Conservation (phyloP, 2,888 invertebrate genomes). For the Taenaris catops region DNA sequence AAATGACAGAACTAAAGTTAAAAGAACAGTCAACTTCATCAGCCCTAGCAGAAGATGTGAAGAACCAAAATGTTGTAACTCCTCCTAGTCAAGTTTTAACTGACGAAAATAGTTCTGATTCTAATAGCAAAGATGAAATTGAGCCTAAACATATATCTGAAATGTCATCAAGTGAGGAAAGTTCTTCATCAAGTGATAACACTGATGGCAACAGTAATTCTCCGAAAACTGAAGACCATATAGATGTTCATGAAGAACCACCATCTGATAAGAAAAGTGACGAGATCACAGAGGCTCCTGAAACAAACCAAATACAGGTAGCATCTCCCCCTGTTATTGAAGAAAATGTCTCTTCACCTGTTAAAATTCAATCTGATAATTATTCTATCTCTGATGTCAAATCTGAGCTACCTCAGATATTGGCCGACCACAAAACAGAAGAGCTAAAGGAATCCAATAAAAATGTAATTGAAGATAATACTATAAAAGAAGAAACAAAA, state of each 20-base stretch:
- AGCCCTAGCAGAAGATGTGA: conserved; percentile 29
- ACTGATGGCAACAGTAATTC: conserved; percentile 69
- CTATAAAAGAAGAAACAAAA: conserved; percentile 18
- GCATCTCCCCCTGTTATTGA: conserved; percentile 28
- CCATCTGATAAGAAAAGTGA: conserved; percentile 22
- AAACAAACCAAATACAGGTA: conserved; percentile 20
- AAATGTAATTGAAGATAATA: conserved; percentile 22
- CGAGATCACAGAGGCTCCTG: conserved; percentile 25
- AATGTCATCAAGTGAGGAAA: conserved; percentile 66
- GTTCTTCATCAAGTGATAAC: conserved; percentile 68
- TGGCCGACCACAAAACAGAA: conserved; percentile 26
- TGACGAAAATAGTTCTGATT: conserved; percentile 61
- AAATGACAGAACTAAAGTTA: conserved; percentile 61
- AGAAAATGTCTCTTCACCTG: conserved; percentile 24
- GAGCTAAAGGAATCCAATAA: conserved; percentile 22
- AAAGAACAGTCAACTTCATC: conserved; percentile 38
- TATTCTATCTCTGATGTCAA: conserved; percentile 67
- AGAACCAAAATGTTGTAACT: conserved; percentile 33
- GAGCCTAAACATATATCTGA: conserved; percentile 56
- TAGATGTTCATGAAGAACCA: conserved; percentile 27
- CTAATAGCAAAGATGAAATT: conserved; percentile 49
- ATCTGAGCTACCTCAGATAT: conserved; percentile 45
- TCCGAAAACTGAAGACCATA: conserved; percentile 48
- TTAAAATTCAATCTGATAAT: conserved; percentile 49
- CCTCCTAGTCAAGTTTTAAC: conserved; percentile 15